A percentile compares a stretch with the other conserved stretches of the same genome.
phyloP scores from a whole-genome alignment of 2,113 vertebrate genomes.

The Bucco capensis region DNA sequence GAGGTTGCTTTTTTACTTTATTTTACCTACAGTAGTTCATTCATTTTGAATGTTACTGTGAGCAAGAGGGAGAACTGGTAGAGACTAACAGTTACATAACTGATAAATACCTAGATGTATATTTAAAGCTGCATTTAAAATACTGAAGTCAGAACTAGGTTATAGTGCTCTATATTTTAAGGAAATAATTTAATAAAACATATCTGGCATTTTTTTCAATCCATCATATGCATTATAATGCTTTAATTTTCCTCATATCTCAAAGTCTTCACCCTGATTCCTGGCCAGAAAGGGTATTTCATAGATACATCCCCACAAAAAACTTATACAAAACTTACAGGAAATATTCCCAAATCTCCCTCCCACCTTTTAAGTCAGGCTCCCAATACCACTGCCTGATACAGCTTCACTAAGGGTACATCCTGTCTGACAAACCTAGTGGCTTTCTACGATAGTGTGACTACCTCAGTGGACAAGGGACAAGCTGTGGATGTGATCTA shows the following conservation, averaged over 20 bases:
- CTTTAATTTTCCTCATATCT: neutral
- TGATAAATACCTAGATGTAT: neutral
- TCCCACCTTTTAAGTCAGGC: neutral
- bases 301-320: neutral
- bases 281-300: neutral
- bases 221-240: neutral
- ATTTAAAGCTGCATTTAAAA: constrained; percentile 16
- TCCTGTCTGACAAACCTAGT: too few relatives aligned
- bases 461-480: too few relatives aligned
- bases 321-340: neutral
- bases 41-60: neutral
- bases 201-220: neutral
- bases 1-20: constrained; percentile 4
- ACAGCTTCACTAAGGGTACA: too few relatives aligned
- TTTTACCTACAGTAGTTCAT: constrained; percentile 22
- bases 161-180: neutral
- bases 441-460: too few relatives aligned
- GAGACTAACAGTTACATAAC: neutral
- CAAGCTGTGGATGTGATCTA: too few relatives aligned
- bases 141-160: neutral
- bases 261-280: neutral
- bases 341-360: neutral
- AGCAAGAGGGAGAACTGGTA: neutral
- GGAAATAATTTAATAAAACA: neutral
- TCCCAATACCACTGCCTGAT: neutral